Evolutionary conservation across 2,797 vertebrate genomes (phyloP).

Genomic region (Rhodeus uyekii): DNA sequence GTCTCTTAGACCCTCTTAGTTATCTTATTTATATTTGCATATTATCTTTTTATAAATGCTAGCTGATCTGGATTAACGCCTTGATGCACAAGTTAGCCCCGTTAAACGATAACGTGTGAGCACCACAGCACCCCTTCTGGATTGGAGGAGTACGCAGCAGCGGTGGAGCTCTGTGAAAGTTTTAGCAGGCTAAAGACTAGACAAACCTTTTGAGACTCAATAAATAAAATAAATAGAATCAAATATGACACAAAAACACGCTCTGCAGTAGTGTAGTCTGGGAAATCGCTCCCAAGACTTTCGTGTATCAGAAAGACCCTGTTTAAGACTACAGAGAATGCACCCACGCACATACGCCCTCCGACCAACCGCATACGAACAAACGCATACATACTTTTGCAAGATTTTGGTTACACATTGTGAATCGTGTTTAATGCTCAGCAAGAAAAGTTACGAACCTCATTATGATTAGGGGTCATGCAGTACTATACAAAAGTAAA

Average conservation of each 20-base stretch:
- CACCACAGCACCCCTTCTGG: constrained; percentile 54
- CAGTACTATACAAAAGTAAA: constrained; percentile 74
- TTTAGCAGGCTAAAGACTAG: constrained; percentile 40
- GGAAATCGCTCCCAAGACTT: constrained; percentile 50
- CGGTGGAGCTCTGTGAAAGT: constrained; percentile 39
- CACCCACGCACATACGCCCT: constrained; percentile 49
- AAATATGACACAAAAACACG: constrained; percentile 40
- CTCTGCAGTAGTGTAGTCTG: constrained; percentile 36
- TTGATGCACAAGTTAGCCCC: constrained; percentile 36
- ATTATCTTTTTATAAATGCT: constrained; percentile 35
- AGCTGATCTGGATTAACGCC: constrained; percentile 38
- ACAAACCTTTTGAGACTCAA: constrained; percentile 48
- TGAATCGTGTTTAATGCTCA: constrained; percentile 61
- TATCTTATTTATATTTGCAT: constrained; percentile 47
- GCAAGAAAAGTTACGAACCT: constrained; percentile 66
- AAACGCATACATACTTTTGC: constrained; percentile 55
- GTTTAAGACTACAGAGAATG: constrained; percentile 77
- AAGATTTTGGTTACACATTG: constrained; percentile 63
- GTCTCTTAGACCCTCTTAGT: constrained; percentile 4
- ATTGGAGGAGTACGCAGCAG: constrained; percentile 53
- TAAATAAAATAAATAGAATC: constrained; percentile 56
- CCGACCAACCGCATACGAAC: constrained; percentile 60
- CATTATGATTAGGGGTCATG: constrained; percentile 76
- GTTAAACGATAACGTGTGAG: constrained; percentile 43
- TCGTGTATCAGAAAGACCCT: constrained; percentile 64